Evolutionary conservation across 2,888 invertebrate species (phyloP).

Genomic region (Amiota communis): DNA sequence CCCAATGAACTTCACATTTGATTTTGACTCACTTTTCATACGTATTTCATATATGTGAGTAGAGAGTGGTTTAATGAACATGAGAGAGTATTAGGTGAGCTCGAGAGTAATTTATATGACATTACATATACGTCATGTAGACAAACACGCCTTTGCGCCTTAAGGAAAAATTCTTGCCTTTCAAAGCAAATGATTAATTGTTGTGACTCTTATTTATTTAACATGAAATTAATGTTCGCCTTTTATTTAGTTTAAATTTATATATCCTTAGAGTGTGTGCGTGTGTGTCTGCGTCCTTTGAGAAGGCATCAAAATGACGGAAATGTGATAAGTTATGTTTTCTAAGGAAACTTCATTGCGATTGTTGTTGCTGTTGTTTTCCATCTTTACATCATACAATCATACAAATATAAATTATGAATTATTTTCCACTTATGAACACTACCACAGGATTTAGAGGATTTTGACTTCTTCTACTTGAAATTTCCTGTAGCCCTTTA

Average conservation of each 20-base stretch:
- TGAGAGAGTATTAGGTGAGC: background rate
- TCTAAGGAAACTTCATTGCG: conserved; percentile 43
- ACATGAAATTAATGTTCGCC: conserved; percentile 49
- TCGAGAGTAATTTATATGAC: conserved; percentile 56
- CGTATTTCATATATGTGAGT: background rate
- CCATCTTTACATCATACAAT: background rate
- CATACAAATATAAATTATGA: conserved; percentile 53
- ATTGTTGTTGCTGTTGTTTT: background rate
- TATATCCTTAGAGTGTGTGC: conserved; percentile 47
- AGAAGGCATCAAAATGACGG: conserved; percentile 49
- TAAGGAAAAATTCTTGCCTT: conserved; percentile 34
- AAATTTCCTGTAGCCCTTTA: no score
- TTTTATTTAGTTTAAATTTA: conserved; percentile 53
- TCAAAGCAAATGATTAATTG: conserved; percentile 62
- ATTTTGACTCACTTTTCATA: background rate
- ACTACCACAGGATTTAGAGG: conserved; percentile 30
- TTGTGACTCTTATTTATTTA: conserved; percentile 52
- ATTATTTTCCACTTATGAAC: conserved; percentile 58
- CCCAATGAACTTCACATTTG: conserved; percentile 29
- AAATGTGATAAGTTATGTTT: conserved; percentile 61
- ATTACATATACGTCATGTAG: conserved; percentile 60
- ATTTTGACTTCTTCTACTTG: background rate
- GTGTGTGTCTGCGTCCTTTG: conserved; percentile 23
- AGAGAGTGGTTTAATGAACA: conserved; percentile 3
- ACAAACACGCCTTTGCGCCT: conserved; percentile 23